phyloP scores from a whole-genome alignment of 2,888 invertebrate genomes.

The Lutraria lutraria region DNA sequence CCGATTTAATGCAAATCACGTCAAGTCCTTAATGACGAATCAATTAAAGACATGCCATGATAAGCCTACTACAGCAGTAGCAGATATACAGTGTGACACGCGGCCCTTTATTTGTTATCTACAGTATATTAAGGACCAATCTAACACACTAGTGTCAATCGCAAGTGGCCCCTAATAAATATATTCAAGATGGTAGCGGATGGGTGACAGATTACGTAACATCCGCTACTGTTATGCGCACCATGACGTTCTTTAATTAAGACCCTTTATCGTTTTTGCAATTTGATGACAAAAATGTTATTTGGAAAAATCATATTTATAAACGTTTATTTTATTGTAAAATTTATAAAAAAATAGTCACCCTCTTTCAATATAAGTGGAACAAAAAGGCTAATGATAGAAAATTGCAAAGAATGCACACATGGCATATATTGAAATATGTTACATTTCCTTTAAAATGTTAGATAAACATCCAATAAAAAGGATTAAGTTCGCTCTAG shows the following conservation, averaged over 20 bases:
- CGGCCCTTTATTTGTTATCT: constrained; percentile 22
- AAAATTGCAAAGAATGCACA: too few relatives aligned
- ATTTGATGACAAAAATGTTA: background rate
- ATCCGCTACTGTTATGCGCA: constrained; percentile 38
- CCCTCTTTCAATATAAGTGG: too few relatives aligned
- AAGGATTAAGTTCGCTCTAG: too few relatives aligned
- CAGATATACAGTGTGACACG: constrained; percentile 33
- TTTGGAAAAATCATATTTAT: too few relatives aligned
- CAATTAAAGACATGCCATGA: constrained; percentile 9
- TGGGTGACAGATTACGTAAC: constrained; percentile 48
- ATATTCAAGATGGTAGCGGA: constrained; percentile 29
- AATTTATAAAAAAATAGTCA: too few relatives aligned
- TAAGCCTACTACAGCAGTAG: constrained; percentile 19
- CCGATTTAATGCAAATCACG: constrained; percentile 9
- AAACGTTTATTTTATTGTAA: too few relatives aligned
- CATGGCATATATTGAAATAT: too few relatives aligned
- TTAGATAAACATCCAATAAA: too few relatives aligned
- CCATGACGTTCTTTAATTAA: background rate
- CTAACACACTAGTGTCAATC: constrained; percentile 20
- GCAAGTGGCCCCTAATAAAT: constrained; percentile 36
- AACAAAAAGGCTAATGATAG: too few relatives aligned
- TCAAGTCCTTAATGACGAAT: background rate
- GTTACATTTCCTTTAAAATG: too few relatives aligned
- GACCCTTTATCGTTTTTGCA: background rate
- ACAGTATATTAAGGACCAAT: constrained; percentile 27